Evolutionary conservation across 2,797 vertebrate species (phyloP), one percentile per base, ranked within the genome.

Genomic region (Champsocephalus gunnari): DNA sequence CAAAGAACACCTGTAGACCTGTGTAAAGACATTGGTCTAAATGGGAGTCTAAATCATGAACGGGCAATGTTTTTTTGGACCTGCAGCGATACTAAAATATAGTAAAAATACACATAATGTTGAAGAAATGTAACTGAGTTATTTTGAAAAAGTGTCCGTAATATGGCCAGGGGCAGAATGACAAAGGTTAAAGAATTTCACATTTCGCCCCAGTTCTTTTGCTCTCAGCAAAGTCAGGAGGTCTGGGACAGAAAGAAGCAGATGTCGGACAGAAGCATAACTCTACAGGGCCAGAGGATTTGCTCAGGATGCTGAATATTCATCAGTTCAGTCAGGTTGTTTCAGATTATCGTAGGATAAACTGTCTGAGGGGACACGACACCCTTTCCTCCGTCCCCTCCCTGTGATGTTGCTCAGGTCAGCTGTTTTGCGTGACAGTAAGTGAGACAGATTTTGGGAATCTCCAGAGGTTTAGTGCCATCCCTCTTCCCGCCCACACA

Each of bases 401-500:
- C 49, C 49, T 44, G 16, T 53, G 51, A 51, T 17, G 56, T 14
- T 3, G 16, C 24, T 51, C 47, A 28, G 58, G 50, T 59, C 71
- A 79, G 68, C 60, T 66, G 65, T 81, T 56, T 16, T 71, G 82
- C 38, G 12, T 80, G 75, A 79, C 75, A 67, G 57, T 56, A 61
- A 69, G 48, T 19, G 16, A 79, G 71, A 57, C 24, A 19, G 19
- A 69, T 84, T 81, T 82, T 2, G 67, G 84, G 85, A 82, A 77
- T 86, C 85, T 88, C 89, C 83, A 76, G 82, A 76, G 85, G 75
- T 89, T 90, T 85, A 85, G 84, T 82, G 84, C 19, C 80, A 75
- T 69, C 81, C 80, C 81, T 70, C 50, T 16, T 53, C 75, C 71
- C 3, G 1, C 75, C 73, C 68, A 73, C 70, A 65, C n/a, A 19